Evolutionary conservation across 2,888 invertebrate genomes (phyloP), one percentile per base, ranked within the genome.

Genomic region (Nomada lathburiana): DNA sequence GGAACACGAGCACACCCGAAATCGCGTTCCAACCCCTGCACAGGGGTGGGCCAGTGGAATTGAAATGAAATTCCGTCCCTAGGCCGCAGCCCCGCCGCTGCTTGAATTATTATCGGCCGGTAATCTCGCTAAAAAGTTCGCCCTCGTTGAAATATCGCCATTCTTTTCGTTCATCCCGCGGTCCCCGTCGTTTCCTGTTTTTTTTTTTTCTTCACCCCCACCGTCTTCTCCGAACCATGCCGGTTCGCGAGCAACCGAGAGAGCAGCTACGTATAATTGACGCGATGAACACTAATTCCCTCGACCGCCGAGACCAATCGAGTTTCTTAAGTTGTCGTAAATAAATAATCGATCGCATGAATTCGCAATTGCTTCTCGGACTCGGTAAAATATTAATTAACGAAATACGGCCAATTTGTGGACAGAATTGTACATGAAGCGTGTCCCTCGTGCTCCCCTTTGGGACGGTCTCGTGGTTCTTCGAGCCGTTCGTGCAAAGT

Each of bases 91-190:
- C 67, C 82, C 78, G 87, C 52, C 52, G n/a, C 65, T 80, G 86
- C 83, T 88, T 91, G 90, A 91, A 91, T 91, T 91, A 91, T 91
- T 89, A 89, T 91, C 90, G 87, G 88, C 82, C 81, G 84, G 86
- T 87, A 90, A 90, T 90, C 90, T 87, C 84, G 83, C 86, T 90
- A 84, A 90, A 89, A 90, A 90, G 82, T 88, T 90, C 82, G 59
- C 78, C 78, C 79, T 60, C 80, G 59, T 80, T 84, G 85, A 84
- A 83, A 82, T 83, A 83, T 80, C 76, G 79, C 72, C 78, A 74
- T 82, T 81, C 68, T 76, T 87, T 62, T 76, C 74, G 60, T 65
- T 64, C 57, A 52, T 42, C 18, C 16, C 9, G 13, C n/a, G 20
- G 9, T n/a, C 20, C 44, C 13, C 18, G 16, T 16, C 36, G 26